These are phyloP conservation scores for Agrotis clavis DNA, from an alignment of 2,888 invertebrate species.

Conservation along the genomic window DNA sequence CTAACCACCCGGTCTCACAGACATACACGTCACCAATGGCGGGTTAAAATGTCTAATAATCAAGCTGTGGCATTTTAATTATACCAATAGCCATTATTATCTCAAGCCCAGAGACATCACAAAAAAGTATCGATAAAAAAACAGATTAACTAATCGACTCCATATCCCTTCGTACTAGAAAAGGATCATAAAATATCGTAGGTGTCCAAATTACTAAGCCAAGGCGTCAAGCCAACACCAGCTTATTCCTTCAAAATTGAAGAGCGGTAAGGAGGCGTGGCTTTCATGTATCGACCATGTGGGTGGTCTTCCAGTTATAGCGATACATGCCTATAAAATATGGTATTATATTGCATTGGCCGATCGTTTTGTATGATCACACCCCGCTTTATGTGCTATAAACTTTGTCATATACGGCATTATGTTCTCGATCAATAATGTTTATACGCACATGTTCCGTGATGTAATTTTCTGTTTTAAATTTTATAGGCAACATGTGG, in stretches of 20 bases:
- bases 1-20: no score
- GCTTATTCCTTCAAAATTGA: constrained; percentile 82
- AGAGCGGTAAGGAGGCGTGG: constrained; percentile 83
- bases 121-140: constrained; percentile 23
- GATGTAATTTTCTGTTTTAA: constrained; percentile 45
- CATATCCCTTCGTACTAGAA: constrained; percentile 17
- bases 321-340: constrained; percentile 80
- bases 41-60: no score
- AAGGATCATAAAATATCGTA: constrained; percentile 46
- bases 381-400: constrained; percentile 82
- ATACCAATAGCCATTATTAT: background rate
- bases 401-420: constrained; percentile 70
- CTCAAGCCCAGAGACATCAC: background rate
- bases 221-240: constrained; percentile 64
- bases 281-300: constrained; percentile 76
- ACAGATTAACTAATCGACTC: constrained; percentile 25
- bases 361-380: constrained; percentile 76
- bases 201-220: constrained; percentile 77
- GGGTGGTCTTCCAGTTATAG: constrained; percentile 83
- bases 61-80: background rate
- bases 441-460: constrained; percentile 40
- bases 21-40: no score
- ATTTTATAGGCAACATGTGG: constrained; percentile 35
- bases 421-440: constrained; percentile 62
- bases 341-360: constrained; percentile 78